Percentiles rank a stretch among this genome's conserved stretches.
phyloP scores from a whole-genome alignment of 2,888 invertebrate genomes.

The Volucella bombylans region DNA sequence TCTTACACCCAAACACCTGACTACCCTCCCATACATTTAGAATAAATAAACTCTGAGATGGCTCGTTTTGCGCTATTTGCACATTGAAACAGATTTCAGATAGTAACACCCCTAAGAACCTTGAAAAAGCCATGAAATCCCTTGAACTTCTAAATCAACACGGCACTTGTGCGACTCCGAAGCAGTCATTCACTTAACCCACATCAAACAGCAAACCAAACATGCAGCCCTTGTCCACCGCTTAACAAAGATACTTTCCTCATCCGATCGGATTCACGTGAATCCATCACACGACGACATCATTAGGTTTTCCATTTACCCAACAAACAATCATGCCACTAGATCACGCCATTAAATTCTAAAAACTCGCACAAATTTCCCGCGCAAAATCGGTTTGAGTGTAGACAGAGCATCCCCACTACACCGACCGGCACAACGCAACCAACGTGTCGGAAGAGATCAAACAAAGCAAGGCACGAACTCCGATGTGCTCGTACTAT shows the following conservation, averaged over 20 bases:
- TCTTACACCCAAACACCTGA: too few relatives aligned
- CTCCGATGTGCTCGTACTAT: not conserved
- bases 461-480: constrained; percentile 36
- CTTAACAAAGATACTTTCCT: not conserved
- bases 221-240: too few relatives aligned
- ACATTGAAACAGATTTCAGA: too few relatives aligned
- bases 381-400: not conserved
- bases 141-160: too few relatives aligned
- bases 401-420: not conserved
- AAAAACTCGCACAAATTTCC: constrained; percentile 1
- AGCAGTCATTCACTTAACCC: too few relatives aligned
- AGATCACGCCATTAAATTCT: constrained; percentile 39
- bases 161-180: too few relatives aligned
- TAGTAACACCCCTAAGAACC: too few relatives aligned
- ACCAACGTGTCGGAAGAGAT: constrained; percentile 37
- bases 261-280: not conserved
- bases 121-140: too few relatives aligned
- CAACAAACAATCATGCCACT: constrained; percentile 16
- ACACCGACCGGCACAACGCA: not conserved
- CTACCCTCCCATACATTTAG: too few relatives aligned
- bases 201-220: too few relatives aligned
- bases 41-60: too few relatives aligned
- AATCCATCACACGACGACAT: not conserved
- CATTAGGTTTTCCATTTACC: constrained; percentile 16
- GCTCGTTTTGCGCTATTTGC: too few relatives aligned